A percentile compares a stretch with the other conserved stretches of the same genome.
Evolutionary conservation across 2,797 vertebrate species (phyloP).

Genomic region (Fringilla coelebs): DNA sequence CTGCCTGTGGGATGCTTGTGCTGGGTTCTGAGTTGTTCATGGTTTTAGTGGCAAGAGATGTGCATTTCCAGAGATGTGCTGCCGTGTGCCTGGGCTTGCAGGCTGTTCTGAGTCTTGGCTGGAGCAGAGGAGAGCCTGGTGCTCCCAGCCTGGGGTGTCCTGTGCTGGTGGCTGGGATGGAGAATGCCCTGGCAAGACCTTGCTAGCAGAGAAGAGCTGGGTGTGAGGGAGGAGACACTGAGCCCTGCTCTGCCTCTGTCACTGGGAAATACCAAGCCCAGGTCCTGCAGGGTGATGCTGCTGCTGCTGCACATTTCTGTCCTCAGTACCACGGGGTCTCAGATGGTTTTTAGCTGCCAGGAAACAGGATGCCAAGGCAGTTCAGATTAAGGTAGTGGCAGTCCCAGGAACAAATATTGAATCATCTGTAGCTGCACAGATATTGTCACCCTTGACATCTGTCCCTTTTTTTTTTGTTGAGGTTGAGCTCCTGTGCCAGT

Average conservation of each 20-base stretch:
- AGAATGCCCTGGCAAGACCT: neutral
- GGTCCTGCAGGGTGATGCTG: neutral
- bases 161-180: neutral
- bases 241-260: neutral
- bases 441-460: neutral
- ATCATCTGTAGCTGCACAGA: neutral
- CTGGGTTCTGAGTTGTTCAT: neutral
- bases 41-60: neutral
- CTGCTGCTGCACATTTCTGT: neutral
- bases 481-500: neutral
- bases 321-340: accelerated
- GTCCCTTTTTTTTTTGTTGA: neutral
- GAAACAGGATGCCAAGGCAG: neutral
- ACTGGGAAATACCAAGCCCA: neutral
- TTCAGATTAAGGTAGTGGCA: neutral
- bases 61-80: neutral
- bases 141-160: neutral
- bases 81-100: neutral
- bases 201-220: neutral
- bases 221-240: neutral
- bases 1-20: neutral
- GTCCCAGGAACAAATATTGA: neutral
- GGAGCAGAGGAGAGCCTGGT: neutral
- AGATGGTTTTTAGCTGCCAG: neutral
- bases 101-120: neutral